Evolutionary conservation across 1,140 invertebrate species (phyloP).

Genomic region (Caenorhabditis briggsae): DNA sequence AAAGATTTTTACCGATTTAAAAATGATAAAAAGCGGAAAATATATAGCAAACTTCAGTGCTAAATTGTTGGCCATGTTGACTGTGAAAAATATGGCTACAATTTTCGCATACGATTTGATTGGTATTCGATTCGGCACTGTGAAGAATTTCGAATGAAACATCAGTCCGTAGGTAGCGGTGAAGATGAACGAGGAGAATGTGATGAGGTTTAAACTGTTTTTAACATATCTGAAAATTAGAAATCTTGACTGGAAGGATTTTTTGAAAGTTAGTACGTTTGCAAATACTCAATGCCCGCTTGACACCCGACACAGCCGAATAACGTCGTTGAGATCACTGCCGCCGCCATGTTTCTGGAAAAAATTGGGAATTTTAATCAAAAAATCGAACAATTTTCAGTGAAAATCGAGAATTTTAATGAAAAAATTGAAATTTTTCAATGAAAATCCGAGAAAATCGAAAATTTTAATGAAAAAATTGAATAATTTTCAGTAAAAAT

Average conservation of each 20-base stretch:
- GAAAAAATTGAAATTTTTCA: too few species aligned
- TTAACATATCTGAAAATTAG: constrained; percentile 54
- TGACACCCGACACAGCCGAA: constrained; percentile 62
- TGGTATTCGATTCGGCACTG: constrained; percentile 82
- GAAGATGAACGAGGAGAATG: constrained; percentile 92
- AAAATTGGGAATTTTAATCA: background rate
- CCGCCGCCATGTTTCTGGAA: constrained; percentile 55
- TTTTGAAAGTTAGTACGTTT: constrained; percentile 14
- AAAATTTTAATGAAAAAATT: too few species aligned
- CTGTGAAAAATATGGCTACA: constrained; percentile 90
- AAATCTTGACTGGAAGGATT: background rate
- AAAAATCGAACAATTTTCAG: too few species aligned
- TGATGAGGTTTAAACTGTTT: constrained; percentile 85
- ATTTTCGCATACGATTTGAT: constrained; percentile 86
- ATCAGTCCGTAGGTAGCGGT: constrained; percentile 91
- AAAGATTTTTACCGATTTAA: constrained; percentile 86
- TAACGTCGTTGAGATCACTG: constrained; percentile 55
- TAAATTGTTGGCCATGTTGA: constrained; percentile 93
- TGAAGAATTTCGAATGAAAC: constrained; percentile 89
- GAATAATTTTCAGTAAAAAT: too few species aligned
- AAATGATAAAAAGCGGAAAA: constrained; percentile 98
- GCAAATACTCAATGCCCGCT: constrained; percentile 56
- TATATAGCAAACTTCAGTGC: constrained; percentile 95
- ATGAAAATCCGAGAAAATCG: too few species aligned
- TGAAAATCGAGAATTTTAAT: too few species aligned